Evolutionary conservation across 2,888 invertebrate genomes (phyloP), one percentile per base, ranked within the genome.

Genomic region (Sturmia bella): DNA sequence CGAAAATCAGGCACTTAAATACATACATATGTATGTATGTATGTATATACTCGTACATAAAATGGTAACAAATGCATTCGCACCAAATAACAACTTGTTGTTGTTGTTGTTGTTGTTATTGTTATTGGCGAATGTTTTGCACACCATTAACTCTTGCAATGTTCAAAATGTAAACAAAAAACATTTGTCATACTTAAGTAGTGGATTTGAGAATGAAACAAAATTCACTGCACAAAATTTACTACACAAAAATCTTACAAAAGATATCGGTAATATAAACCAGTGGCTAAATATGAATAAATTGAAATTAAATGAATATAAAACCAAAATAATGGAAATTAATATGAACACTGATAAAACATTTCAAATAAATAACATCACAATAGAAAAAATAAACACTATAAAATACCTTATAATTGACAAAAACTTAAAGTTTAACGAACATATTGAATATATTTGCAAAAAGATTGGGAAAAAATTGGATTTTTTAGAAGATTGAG

Each of bases 21-120:
- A 75, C 41, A 52, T 73, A 72, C 39, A 64, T 68, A 73, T 78
- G 78, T 79, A 77, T 39, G n/a, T 41, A 39, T 4, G n/a, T 27
- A 54, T n/a, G 52, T 56, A 76, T 45, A 48, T 72, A 75, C 45
- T 68, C 75, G 76, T 83, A 83, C 83, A 81, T 80, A 84, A 85
- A 87, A 85, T 86, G 84, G 85, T 86, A 87, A 87, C 86, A 87
- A 87, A 87, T 87, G 86, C 87, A 86, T 87, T 88, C 87, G 85
- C 87, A 87, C 86, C 87, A 87, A 85, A 84, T 84, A 84, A 87
- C 85, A 87, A 84, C 80, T 83, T 82, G 70, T 63, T 80, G 77
- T 50, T 66, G 19, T 37, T 80, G 43, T 80, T 75, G 48, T 45
- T 80, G 50, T 50, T 66, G 13, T 37, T 80, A 27, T 80, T 75